Evolutionary conservation across 2,113 vertebrate genomes (phyloP).

Genomic region (Actenoides lindsayi): DNA sequence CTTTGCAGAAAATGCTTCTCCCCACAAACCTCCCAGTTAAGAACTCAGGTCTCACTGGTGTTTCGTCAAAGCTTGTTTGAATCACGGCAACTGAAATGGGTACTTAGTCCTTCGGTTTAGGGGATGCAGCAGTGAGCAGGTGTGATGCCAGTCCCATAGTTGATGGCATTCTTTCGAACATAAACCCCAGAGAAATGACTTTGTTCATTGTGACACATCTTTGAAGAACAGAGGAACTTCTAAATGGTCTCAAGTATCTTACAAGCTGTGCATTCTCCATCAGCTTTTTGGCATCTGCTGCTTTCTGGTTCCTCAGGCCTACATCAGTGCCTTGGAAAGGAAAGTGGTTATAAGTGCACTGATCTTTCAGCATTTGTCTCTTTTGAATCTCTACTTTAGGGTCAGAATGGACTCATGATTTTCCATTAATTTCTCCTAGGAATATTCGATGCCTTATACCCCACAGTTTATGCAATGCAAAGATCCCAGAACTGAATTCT

Average conservation of each 20-base stretch:
- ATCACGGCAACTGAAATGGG: neutral
- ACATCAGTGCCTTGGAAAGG: neutral
- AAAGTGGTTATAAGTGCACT: neutral
- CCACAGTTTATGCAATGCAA: neutral
- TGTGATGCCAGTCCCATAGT: neutral
- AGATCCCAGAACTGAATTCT: slow-evolving; percentile 25
- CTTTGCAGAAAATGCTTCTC: neutral
- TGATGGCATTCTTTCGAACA: neutral
- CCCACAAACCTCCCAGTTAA: neutral
- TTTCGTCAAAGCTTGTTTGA: neutral
- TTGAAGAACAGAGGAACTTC: neutral
- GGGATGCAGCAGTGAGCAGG: neutral
- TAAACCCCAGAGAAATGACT: neutral
- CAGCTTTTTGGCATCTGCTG: neutral
- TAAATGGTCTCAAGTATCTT: neutral
- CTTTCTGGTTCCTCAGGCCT: neutral
- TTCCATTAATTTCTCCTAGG: slow-evolving; percentile 31
- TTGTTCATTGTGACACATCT: neutral
- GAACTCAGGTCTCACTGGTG: neutral
- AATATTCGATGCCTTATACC: neutral
- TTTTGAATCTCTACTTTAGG: neutral
- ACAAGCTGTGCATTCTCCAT: neutral
- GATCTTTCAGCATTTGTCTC: neutral
- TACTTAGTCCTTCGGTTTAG: neutral
- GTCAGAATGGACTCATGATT: neutral